Conservation (phyloP, 2,797 vertebrate genomes). For the Brotogeris chrysoptera region DNA sequence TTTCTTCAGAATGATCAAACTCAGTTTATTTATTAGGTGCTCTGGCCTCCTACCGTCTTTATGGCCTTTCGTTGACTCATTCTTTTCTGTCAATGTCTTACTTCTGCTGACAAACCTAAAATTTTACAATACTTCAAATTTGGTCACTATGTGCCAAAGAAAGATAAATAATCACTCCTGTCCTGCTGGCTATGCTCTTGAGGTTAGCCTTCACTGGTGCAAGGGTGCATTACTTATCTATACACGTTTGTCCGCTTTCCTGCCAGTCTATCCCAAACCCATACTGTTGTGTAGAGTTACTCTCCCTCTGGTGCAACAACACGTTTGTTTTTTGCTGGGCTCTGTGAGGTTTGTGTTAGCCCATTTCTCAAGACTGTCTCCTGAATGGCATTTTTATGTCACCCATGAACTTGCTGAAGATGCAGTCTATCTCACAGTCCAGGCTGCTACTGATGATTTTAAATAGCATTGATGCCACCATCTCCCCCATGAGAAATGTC, state of each 20-base stretch:
- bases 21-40: neutral
- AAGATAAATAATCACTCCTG: neutral
- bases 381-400: neutral
- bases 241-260: neutral
- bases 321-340: neutral
- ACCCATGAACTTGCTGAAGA: neutral
- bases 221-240: neutral
- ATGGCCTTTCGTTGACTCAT: neutral
- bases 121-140: neutral
- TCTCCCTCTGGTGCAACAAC: neutral
- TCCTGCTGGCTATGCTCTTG: neutral
- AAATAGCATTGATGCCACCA: neutral
- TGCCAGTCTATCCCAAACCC: neutral
- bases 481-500: neutral
- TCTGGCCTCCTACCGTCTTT: neutral
- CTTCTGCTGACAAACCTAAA: neutral
- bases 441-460: neutral
- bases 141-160: neutral
- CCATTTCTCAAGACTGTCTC: neutral
- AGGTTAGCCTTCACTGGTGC: neutral
- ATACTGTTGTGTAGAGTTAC: neutral
- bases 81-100: neutral
- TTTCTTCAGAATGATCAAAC: neutral
- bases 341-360: neutral
- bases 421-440: neutral